Evolutionary conservation across 30 jellyfish, hydroid and myxozoan species (phyloP).

Genomic region (Sanderia malayensis): DNA sequence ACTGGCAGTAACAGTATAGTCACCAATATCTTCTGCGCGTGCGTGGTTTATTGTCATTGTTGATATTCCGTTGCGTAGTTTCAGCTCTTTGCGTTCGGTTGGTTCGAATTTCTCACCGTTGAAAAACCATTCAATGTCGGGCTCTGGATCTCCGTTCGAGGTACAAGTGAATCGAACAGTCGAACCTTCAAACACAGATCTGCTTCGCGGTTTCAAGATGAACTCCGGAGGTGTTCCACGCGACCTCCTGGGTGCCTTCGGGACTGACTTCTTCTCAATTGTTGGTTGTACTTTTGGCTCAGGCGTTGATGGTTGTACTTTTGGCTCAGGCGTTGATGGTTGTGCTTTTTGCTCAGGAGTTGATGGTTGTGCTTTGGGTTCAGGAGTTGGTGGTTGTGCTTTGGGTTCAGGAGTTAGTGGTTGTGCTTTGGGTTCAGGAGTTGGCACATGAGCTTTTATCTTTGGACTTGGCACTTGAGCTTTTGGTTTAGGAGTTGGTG

Average conservation of each 20-base stretch:
- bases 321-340: not conserved
- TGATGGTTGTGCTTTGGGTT: too few relatives aligned
- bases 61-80: slow-evolving; percentile 49
- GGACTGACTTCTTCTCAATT: slow-evolving; percentile 17
- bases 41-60: slow-evolving; percentile 67
- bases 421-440: too few relatives aligned
- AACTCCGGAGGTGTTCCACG: slow-evolving; percentile 82
- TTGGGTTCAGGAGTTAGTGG: too few relatives aligned
- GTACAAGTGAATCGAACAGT: slow-evolving; percentile 74
- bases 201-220: slow-evolving; percentile 74
- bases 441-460: too few relatives aligned
- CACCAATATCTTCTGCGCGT: slow-evolving; percentile 82
- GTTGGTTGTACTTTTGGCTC: slow-evolving; percentile 11
- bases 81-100: slow-evolving; percentile 60
- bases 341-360: too few relatives aligned
- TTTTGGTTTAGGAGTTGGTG: too few relatives aligned
- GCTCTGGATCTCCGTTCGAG: slow-evolving; percentile 75
- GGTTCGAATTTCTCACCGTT: slow-evolving; percentile 59
- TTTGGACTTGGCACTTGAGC: too few relatives aligned
- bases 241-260: slow-evolving; percentile 21
- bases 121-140: slow-evolving; percentile 76
- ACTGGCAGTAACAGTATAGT: slow-evolving; percentile 62
- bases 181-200: slow-evolving; percentile 65
- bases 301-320: not conserved
- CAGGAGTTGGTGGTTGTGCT: too few relatives aligned